Evolutionary conservation across 2,797 vertebrate species (phyloP).

Genomic region (Phylloscopus collybita): DNA sequence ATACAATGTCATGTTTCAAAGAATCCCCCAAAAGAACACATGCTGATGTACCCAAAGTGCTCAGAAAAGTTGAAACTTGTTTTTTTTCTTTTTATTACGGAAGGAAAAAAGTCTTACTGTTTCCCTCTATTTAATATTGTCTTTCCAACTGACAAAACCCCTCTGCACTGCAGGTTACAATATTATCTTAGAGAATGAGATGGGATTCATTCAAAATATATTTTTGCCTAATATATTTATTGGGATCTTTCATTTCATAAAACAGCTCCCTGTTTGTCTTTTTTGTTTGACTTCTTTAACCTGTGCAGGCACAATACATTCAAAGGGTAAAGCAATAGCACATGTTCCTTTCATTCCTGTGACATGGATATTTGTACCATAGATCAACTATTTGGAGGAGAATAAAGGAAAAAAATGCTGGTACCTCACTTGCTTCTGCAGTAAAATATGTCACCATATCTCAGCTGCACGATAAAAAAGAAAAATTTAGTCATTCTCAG

Average conservation of each 20-base stretch:
- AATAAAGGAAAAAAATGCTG: constrained; percentile 47
- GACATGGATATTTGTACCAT: not conserved
- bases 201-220: not conserved
- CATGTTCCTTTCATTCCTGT: constrained; percentile 14
- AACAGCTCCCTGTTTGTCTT: not conserved
- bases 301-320: not conserved
- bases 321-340: constrained; percentile 20
- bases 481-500: not conserved
- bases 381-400: constrained; percentile 26
- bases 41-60: not conserved
- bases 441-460: not conserved
- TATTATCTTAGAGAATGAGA: constrained; percentile 36
- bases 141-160: not conserved
- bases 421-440: constrained; percentile 1
- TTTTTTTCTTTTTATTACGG: not conserved
- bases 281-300: constrained; percentile 16
- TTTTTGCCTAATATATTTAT: constrained; percentile 21
- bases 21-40: not conserved
- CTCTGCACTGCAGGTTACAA: not conserved
- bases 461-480: constrained; percentile 44
- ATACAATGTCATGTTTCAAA: not conserved
- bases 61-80: not conserved
- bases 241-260: not conserved
- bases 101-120: not conserved
- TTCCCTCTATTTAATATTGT: not conserved